Evolutionary conservation across 2,888 invertebrate genomes (phyloP), one percentile per base, ranked within the genome.

Genomic region (Operophtera brumata): DNA sequence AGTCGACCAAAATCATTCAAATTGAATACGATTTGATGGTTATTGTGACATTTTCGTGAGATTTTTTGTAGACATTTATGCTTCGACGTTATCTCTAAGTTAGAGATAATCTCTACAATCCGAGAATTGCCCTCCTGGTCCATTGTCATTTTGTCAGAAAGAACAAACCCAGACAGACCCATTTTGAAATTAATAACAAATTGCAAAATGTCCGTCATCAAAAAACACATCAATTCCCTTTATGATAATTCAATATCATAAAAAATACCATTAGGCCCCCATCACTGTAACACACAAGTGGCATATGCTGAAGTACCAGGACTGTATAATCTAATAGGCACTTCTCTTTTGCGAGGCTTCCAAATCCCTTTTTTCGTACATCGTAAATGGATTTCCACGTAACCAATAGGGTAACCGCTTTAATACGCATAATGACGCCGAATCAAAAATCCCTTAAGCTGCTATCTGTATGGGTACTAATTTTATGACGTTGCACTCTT

Each of bases 361-460:
- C 59, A 72, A 77, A 77, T 76, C 73, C 73, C 70, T 69, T 75
- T 82, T 80, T 80, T 80, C 77, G 69, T 76, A 75, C 74, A 71
- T 78, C 82, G 78, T 81, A 82, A 82, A 81, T 65, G 67, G 66
- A 73, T 77, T 74, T 69, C 67, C 64, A 74, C 74, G 72, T 76
- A 71, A 73, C 71, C 73, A 74, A 67, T 71, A 70, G 67, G 13
- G 66, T 67, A 73, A 73, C 67, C 73, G 70, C 73, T 71, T 69
- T 70, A 75, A 68, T 64, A 64, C 55, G 61, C 61, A 70, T 62
- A 66, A 69, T 67, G 64, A 70, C 62, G 64, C 71, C 65, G 67
- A 80, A 77, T 78, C 78, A 75, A 75, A 77, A 80, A 73, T 73
- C 68, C 71, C 71, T 69, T 69, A 70, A 75, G 70, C 73, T 65